Evolutionary conservation across 2,797 vertebrate genomes (phyloP), one percentile per base, ranked within the genome.

Genomic region (Luscinia megarhynchos): DNA sequence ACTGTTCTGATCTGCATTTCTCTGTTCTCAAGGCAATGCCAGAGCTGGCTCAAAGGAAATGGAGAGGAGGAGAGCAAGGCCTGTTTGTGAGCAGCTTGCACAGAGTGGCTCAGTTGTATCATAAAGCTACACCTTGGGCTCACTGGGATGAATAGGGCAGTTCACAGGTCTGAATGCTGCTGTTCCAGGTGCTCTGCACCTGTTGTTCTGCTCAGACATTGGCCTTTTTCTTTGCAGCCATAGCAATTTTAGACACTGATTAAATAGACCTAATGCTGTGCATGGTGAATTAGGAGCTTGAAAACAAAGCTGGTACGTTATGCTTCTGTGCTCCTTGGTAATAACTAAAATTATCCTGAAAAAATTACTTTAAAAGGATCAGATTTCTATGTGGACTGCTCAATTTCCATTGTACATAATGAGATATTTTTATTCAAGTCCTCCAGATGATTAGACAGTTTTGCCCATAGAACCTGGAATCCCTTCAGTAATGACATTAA

Each of bases 131-230:
- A 72, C 73, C 58, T 83, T 58, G 38, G 73, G 36, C 38, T 81
- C 43, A 5, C 9, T 51, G 54, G 50, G 41, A 93, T 96, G 86
- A 95, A 94, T 69, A 55, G 67, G 38, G 55, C 70, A 79, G 74
- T 91, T 96, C 83, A 86, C 32, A 76, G 63, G 29, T 41, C 67
- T 10, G 61, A 34, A 27, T 36, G 80, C 51, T 94, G 68, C 83
- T 59, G 38, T 38, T 87, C 87, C 95, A 94, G 84, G 82, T 96
- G 95, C 48, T 84, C 40, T 76, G 93, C 90, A 95, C 92, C 90
- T 96, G 88, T 66, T 90, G 12, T 4, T 87, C 45, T 87, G 16
- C 55, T 70, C 80, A 94, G 74, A 95, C 70, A 95, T 30, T 82
- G 69, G 45, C 67, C 58, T 66, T 94, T 91, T 94, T 91, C 87